Percentiles rank a stretch among this genome's conserved stretches.
These are phyloP conservation scores for Burhinus bistriatus DNA, from an alignment of 2,113 vertebrate genomes.

Conservation along the genomic window DNA sequence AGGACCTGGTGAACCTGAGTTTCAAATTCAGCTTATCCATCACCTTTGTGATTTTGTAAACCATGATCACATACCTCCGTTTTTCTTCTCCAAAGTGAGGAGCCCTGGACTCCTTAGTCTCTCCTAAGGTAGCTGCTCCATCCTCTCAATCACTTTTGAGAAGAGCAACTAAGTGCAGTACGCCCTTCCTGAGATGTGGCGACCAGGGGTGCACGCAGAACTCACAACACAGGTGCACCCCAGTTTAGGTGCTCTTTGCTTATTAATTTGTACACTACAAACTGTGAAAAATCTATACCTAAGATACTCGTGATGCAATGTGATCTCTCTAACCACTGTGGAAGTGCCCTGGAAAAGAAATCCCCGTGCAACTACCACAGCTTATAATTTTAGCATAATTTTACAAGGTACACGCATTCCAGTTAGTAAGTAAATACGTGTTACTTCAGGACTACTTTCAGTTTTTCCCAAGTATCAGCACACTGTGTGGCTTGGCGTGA, in stretches of 20 bases:
- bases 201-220: background rate
- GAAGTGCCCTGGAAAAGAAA: no score
- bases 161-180: background rate
- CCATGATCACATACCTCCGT: background rate
- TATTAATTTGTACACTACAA: background rate
- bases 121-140: background rate
- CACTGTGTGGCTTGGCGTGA: background rate
- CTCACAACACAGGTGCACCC: fast-evolving
- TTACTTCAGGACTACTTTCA: background rate
- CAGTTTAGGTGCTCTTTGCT: background rate
- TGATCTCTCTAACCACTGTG: no score
- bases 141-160: background rate
- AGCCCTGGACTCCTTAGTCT: background rate
- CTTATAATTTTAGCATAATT: background rate
- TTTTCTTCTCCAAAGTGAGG: background rate
- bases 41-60: background rate
- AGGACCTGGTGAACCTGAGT: background rate
- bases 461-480: background rate
- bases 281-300: background rate
- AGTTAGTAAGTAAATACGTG: background rate
- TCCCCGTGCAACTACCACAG: background rate
- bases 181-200: background rate
- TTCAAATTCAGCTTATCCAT: background rate
- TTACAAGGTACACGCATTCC: background rate
- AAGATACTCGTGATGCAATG: background rate